These are phyloP conservation scores for Ciconia boyciana DNA, from an alignment of 2,113 vertebrate genomes.

Conservation along the genomic window DNA sequence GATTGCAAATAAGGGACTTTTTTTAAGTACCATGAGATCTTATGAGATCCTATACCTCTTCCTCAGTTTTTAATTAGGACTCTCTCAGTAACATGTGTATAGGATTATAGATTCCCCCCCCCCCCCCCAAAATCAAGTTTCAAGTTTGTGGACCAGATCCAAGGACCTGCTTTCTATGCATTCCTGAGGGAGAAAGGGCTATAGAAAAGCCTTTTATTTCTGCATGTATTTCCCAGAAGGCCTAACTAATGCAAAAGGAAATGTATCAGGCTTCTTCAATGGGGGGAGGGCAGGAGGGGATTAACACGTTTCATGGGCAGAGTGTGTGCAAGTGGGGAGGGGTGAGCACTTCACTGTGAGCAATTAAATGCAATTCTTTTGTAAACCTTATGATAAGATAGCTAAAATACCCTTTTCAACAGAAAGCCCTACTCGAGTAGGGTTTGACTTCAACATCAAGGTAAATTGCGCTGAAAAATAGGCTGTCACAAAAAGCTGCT, in stretches of 20 bases:
- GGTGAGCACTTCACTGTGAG: neutral
- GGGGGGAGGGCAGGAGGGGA: conserved; percentile 5
- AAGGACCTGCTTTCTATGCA: conserved; percentile 48
- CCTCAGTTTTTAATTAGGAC: neutral
- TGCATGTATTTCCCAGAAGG: conserved; percentile 64
- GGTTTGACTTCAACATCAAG: neutral
- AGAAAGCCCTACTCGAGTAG: neutral
- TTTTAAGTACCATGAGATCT: neutral
- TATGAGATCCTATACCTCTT: neutral
- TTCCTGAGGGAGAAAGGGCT: conserved; percentile 47
- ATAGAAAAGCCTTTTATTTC: conserved; percentile 62
- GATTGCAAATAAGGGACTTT: neutral
- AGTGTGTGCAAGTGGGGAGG: neutral
- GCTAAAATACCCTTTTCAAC: conserved; percentile 30
- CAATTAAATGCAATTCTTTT: conserved; percentile 24
- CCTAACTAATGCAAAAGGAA: conserved; percentile 48
- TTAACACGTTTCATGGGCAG: conserved; percentile 6
- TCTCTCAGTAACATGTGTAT: neutral
- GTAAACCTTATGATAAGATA: neutral
- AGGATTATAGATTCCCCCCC: neutral
- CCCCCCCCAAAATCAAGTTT: neutral
- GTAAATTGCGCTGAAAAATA: conserved; percentile 2
- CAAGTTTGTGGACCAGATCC: conserved; percentile 23
- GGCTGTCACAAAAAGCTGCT: neutral
- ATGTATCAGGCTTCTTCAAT: conserved; percentile 25